Conservation (phyloP, 2,113 vertebrate genomes). For the Alosa alosa region DNA sequence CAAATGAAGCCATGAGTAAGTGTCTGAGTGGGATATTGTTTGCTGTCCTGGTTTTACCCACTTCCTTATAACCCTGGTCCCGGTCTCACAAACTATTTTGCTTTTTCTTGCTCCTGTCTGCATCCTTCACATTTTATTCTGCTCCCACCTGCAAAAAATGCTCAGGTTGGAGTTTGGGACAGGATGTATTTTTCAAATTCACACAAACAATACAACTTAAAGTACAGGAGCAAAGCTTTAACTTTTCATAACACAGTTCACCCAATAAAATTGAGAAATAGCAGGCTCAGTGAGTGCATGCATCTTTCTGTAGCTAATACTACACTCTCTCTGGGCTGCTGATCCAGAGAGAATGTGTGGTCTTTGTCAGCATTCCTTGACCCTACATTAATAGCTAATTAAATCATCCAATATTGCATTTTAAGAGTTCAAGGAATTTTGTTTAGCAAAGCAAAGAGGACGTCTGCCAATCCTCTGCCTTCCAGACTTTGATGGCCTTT, state of each 20-base stretch:
- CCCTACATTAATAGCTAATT: constrained; percentile 24
- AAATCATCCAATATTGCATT: constrained; percentile 21
- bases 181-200: too few relatives aligned
- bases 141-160: too few relatives aligned
- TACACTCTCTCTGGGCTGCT: not conserved
- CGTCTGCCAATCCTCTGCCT: constrained; percentile 48
- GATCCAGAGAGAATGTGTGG: not conserved
- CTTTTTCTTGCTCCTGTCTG: too few relatives aligned
- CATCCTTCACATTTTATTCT: too few relatives aligned
- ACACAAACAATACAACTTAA: too few relatives aligned
- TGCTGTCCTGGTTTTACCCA: not conserved
- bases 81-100: too few relatives aligned
- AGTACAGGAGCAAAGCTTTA: too few relatives aligned
- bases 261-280: not conserved
- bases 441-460: constrained; percentile 29
- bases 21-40: too few relatives aligned
- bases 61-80: not conserved
- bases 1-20: too few relatives aligned
- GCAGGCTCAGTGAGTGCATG: not conserved
- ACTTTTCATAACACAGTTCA: not conserved
- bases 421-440: constrained; percentile 6
- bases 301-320: not conserved
- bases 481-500: constrained; percentile 41
- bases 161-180: too few relatives aligned
- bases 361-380: not conserved